These are phyloP conservation scores for Catostylus mosaicus DNA, from an alignment of 30 jellyfish, hydroid and myxozoan genomes.

Conservation along the genomic window DNA sequence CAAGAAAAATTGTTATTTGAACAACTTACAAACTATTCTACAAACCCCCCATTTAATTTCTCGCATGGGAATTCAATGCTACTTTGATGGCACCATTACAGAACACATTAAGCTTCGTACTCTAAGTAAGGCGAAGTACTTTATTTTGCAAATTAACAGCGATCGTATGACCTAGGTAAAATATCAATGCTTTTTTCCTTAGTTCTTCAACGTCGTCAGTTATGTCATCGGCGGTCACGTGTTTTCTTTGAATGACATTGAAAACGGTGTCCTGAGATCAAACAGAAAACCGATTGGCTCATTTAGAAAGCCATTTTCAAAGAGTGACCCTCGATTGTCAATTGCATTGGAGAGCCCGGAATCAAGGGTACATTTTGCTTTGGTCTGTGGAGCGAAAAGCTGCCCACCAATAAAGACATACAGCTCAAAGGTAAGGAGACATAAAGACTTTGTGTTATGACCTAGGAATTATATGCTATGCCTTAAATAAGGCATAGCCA, in stretches of 20 bases:
- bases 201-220: constrained; percentile 90
- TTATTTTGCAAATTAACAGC: too few species aligned
- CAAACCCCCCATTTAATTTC: too few species aligned
- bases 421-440: constrained; percentile 66
- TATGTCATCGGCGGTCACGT: constrained; percentile 88
- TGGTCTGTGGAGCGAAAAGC: constrained; percentile 97
- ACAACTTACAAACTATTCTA: too few species aligned
- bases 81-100: too few species aligned
- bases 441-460: not conserved
- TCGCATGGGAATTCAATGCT: too few species aligned
- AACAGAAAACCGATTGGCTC: constrained; percentile 90
- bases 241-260: constrained; percentile 84
- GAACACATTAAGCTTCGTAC: too few species aligned
- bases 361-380: constrained; percentile 83
- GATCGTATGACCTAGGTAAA: too few species aligned
- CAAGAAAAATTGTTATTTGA: too few species aligned
- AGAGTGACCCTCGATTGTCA: constrained; percentile 76
- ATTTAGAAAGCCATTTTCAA: constrained; percentile 75
- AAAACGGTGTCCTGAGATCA: constrained; percentile 81
- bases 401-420: constrained; percentile 95
- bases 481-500: too few species aligned
- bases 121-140: too few species aligned
- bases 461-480: not conserved
- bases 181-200: too few species aligned
- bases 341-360: constrained; percentile 76